phyloP scores from a whole-genome alignment of 2,797 vertebrate genomes.

The Carapus acus region DNA sequence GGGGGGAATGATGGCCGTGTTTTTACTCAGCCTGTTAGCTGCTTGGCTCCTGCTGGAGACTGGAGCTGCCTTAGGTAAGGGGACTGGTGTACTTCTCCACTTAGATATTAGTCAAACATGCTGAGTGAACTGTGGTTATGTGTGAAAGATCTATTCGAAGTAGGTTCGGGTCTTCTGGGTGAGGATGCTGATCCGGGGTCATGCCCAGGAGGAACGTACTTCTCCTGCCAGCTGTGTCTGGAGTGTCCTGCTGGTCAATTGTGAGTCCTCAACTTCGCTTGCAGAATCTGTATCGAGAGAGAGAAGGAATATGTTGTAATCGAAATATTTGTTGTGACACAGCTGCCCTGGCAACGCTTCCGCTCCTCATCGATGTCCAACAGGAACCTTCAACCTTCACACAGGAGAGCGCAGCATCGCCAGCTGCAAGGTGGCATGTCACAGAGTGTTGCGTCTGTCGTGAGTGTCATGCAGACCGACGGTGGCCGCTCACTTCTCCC shows the following conservation, averaged over 20 bases:
- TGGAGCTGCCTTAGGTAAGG: slow-evolving; percentile 65
- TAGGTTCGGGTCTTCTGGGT: slow-evolving; percentile 36
- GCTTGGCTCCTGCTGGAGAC: slow-evolving; percentile 40
- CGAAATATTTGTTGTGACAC: slow-evolving; percentile 10
- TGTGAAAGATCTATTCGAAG: slow-evolving; percentile 43
- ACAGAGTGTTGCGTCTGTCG: neutral
- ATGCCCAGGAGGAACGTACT: slow-evolving; percentile 74
- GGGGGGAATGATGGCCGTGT: too few relatives aligned
- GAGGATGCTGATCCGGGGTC: slow-evolving; percentile 37
- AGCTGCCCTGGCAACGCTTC: slow-evolving; percentile 75
- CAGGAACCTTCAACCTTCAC: slow-evolving; percentile 72
- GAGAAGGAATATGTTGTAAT: neutral
- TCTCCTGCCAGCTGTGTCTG: slow-evolving; percentile 69
- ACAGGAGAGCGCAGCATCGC: slow-evolving; percentile 61
- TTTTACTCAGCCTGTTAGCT: too few relatives aligned
- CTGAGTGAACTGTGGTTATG: slow-evolving; percentile 2
- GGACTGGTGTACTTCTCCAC: neutral
- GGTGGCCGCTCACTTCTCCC: neutral
- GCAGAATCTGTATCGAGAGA: too few relatives aligned
- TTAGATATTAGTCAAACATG: neutral
- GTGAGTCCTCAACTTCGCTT: slow-evolving; percentile 67
- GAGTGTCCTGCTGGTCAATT: slow-evolving; percentile 79
- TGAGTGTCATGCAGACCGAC: neutral
- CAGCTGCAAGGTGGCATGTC: slow-evolving; percentile 75
- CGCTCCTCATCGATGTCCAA: slow-evolving; percentile 71